These are phyloP conservation scores for Lithobates pipiens DNA, from an alignment of 2,797 vertebrate species.

Conservation along the genomic window DNA sequence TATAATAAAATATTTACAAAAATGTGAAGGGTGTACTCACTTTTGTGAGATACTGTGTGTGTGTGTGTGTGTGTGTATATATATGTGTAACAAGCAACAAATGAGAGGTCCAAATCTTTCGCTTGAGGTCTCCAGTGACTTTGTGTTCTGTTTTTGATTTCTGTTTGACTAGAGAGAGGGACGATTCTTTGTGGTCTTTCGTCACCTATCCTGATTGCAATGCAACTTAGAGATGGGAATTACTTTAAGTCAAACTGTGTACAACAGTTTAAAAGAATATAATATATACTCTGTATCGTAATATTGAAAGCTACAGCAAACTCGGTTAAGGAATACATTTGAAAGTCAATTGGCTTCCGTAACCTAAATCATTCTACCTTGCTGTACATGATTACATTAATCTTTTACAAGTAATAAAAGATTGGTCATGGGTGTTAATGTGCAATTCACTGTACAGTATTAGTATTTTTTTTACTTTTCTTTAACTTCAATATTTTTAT, in stretches of 20 bases:
- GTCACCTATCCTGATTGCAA: neutral
- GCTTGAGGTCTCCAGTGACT: constrained; percentile 35
- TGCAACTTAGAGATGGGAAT: constrained; percentile 11
- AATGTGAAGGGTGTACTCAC: too few species aligned
- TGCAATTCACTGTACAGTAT: too few species aligned
- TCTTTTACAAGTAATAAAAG: too few species aligned
- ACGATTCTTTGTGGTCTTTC: constrained; percentile 19
- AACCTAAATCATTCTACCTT: neutral
- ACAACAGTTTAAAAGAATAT: neutral
- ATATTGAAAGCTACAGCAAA: neutral
- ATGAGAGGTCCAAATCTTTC: constrained; percentile 41
- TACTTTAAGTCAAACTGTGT: neutral
- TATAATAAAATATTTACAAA: too few species aligned
- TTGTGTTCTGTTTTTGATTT: constrained; percentile 29
- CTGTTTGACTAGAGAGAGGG: constrained; percentile 11
- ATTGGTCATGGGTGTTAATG: too few species aligned
- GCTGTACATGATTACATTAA: too few species aligned
- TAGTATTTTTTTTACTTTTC: too few species aligned
- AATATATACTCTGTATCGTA: neutral
- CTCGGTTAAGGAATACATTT: neutral
- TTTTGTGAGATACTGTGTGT: too few species aligned
- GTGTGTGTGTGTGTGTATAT: too few species aligned
- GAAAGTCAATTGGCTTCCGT: neutral
- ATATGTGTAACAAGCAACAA: constrained; percentile 16
- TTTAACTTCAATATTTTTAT: too few species aligned